Conservation (phyloP, 2,888 invertebrate genomes). For the Dendrolimus pini region DNA sequence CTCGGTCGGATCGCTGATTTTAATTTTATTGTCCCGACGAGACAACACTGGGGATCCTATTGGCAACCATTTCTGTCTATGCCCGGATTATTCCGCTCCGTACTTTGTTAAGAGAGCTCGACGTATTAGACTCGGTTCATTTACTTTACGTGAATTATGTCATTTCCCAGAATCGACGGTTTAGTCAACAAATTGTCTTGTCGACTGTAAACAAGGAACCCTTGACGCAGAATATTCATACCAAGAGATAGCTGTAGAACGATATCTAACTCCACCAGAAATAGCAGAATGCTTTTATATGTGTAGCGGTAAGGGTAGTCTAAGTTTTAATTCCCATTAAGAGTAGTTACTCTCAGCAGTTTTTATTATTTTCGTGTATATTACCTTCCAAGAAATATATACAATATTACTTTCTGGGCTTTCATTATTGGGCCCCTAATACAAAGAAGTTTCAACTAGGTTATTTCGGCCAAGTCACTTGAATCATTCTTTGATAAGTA, state of each 20-base stretch:
- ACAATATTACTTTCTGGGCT: no score
- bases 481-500: no score
- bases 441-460: no score
- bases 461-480: no score
- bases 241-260: neutral
- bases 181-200: slow-evolving; percentile 8
- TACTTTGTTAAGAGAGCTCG: slow-evolving; percentile 14
- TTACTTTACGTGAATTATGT: slow-evolving; percentile 6
- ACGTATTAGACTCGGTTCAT: slow-evolving; percentile 8
- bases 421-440: no score
- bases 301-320: no score
- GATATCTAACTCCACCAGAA: slow-evolving; percentile 10
- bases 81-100: slow-evolving; percentile 15
- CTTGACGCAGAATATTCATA: neutral
- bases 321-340: no score
- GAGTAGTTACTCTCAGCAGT: no score
- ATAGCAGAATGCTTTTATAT: slow-evolving; percentile 4
- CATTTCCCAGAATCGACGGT: slow-evolving; percentile 5
- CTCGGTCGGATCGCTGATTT: slow-evolving; percentile 15
- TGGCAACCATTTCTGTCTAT: slow-evolving; percentile 13
- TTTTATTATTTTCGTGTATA: no score
- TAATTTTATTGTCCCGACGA: slow-evolving; percentile 21
- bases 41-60: slow-evolving; percentile 11
- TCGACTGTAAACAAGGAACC: slow-evolving; percentile 9
- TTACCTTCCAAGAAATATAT: no score